Base-by-base conservation (phyloP, 2,888 invertebrate genomes). In the Hedya salicella region DNA sequence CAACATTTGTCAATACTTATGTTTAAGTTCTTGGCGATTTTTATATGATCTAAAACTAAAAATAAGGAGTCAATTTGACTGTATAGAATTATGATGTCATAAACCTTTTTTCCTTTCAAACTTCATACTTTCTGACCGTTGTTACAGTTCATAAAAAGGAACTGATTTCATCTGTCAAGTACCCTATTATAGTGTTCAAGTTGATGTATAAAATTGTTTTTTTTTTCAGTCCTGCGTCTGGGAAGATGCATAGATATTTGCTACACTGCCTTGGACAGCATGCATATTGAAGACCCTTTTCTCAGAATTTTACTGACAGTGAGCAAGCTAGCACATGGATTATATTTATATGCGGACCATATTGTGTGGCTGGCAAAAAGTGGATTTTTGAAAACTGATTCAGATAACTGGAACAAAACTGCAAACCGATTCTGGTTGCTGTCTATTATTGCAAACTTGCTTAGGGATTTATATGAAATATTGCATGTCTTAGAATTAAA, bases 401-500 rank as follows among this genome's bases (percentile, higher is more conserved):
- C 95, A 0, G 95, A 95, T 50, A 96, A 95, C 79, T 97, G 97
- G 97, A 94, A 94, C 60, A 91, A 90, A 50, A 90, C 94, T 8
- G 94, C 96, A 2, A 96, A 96, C 76, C 95, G 95, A 81, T 98
- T 97, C 81, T 98, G 98, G 98, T 85, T 98, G 0, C 92, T 96
- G 69, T 96, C 96, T 1, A 95, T 98, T 14, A 91, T 96, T 11
- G 94, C 97, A 86, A 97, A 97, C 79, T 87, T 98, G 66, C 90
- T 94, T 0, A 93, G 98, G 75, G 98, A 98, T 85, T 81, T 96
- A n/a, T 97, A 97, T 86, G 98, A 98, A 91, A 95, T 97, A 64
- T 74, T 93, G 50, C 93, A 94, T 69, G 88, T 96, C 30, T 76
- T 96, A 52, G 94, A 95, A 75, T 73, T 87, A 25, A 87, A 93